Percentiles rank a stretch among this genome's conserved stretches.
These are phyloP conservation scores for Rhagoletis pomonella DNA, from an alignment of 1,140 invertebrate genomes.

Conservation along the genomic window DNA sequence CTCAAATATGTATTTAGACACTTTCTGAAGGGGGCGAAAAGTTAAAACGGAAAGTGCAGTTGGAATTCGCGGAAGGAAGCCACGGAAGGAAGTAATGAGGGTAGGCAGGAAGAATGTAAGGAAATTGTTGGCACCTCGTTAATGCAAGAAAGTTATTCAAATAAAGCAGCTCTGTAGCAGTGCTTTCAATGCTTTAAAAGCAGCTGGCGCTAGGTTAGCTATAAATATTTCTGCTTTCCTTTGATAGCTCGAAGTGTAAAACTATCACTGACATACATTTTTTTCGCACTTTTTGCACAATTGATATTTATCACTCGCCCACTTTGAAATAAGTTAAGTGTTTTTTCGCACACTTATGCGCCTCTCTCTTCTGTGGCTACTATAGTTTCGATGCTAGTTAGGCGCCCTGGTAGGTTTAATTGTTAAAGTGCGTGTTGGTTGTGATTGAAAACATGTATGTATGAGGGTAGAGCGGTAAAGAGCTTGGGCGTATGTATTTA, in stretches of 20 bases:
- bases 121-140: background rate
- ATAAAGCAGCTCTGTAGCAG: background rate
- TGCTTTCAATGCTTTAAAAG: background rate
- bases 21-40: background rate
- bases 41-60: background rate
- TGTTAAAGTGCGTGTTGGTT: slow-evolving; percentile 30
- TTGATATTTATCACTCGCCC: background rate
- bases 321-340: background rate
- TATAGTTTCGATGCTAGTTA: background rate
- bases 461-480: background rate
- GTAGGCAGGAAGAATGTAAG: background rate
- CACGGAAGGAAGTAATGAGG: slow-evolving; percentile 39
- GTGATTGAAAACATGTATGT: background rate
- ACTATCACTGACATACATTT: background rate
- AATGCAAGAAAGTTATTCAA: background rate
- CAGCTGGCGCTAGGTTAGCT: no score
- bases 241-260: background rate
- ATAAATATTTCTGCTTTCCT: background rate
- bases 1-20: background rate
- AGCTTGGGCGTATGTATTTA: background rate
- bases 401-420: background rate
- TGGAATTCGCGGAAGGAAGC: background rate
- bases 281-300: slow-evolving; percentile 10
- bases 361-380: background rate
- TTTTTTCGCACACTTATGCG: background rate